Evolutionary conservation across 1,140 invertebrate genomes (phyloP), one percentile per base, ranked within the genome.

Genomic region (Pseudoatta argentina): DNA sequence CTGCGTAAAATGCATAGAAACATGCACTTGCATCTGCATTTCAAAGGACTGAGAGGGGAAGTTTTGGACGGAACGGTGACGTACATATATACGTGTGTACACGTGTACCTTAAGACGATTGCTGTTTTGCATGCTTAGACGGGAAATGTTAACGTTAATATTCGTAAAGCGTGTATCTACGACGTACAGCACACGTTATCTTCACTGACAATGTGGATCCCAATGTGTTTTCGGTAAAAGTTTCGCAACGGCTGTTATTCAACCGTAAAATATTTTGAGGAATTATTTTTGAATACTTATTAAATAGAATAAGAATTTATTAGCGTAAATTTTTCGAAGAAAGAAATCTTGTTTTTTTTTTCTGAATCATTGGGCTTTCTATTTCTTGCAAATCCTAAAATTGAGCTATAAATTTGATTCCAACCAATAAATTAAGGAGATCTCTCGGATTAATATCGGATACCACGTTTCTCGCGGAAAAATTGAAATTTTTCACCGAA

Each of bases 21-120:
- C 55, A 5, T 14, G 8, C 44, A 51, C 2, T 30, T 73, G 85
- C 64, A 89, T 89, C 88, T 83, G 77, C 88, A 89, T 89, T 61
- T 87, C 88, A 89, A 89, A 89, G 88, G 72, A 55, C 64, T 44
- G 64, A 64, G 63, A 59, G 30, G 30, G 53, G 34, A 66, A 69
- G 55, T 64, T 73, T 82, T 21, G 67, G 79, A 89, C 88, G 77
- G 77, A 87, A 72, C 63, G 59, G 66, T 73, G 83, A 87, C 87
- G 21, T 89, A 73, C 88, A 76, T 71, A 75, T 44, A 44, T 86
- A 57, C 81, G 78, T 57, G 59, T 48, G 8, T 89, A 82, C 27
- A 24, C 53, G n/a, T 53, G 71, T 72, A 77, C 64, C 67, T 61
- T 61, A 81, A 48, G n/a, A 73, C 53, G 55, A 63, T 83, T 75